Evolutionary conservation across 2,888 invertebrate genomes (phyloP), one percentile per base, ranked within the genome.

Genomic region (Tenthredo mesomela): DNA sequence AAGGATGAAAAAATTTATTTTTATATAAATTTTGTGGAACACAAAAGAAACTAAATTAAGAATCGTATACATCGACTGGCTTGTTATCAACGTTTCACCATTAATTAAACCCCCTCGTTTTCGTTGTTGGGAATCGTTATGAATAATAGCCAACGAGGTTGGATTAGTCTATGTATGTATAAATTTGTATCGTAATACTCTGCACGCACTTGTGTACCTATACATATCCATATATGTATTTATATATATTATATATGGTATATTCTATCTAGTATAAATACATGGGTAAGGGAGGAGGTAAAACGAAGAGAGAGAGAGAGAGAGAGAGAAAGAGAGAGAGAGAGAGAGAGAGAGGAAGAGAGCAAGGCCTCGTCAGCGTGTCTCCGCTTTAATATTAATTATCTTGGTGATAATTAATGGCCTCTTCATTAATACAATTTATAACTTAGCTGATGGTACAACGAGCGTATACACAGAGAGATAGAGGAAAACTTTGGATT

Each of bases 361-460:
- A 86, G 86, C 87, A 87, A 87, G 87, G 87, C 87, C 86, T 87
- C 87, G 89, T 89, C 90, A 88, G 88, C 88, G 75, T 70, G 88
- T 87, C 88, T 87, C 86, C 85, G 86, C 87, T 89, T 89, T 88
- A 88, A 89, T 90, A 89, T 90, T 90, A 90, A 90, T 90, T 89
- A 88, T 88, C 77, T 85, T 86, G 83, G 86, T 85, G 87, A 84
- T 89, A 88, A 90, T 90, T 90, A 90, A 89, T 89, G 87, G 87
- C 86, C 82, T 87, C 84, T 86, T 88, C 88, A 87, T 89, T 89
- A 90, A 88, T 88, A 87, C 88, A 71, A 85, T 85, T 82, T 85
- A 85, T 85, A 85, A 85, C 82, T 71, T 67, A 54, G 70, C 58
- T n/a, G 85, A 71, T 78, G 85, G 82, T 75, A 61, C 61, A 77